A percentile compares a stretch with the other conserved stretches of the same genome.
These are phyloP conservation scores for Drosophila testacea DNA, from an alignment of 2,888 invertebrate genomes.

Conservation along the genomic window DNA sequence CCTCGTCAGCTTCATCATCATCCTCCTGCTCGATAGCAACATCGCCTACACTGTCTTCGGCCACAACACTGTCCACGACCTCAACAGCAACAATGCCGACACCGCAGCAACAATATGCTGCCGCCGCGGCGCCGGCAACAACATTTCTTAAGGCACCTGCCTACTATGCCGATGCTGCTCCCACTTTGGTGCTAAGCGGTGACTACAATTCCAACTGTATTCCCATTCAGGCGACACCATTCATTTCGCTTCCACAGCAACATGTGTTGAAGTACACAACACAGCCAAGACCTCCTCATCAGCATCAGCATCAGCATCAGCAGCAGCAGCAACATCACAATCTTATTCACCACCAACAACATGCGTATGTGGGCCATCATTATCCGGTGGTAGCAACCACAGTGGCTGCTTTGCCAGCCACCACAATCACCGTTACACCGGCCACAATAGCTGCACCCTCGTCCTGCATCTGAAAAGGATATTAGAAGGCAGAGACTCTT, in stretches of 20 bases:
- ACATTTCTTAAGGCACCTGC: conserved; percentile 76
- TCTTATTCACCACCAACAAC: conserved; percentile 66
- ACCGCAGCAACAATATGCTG: conserved; percentile 73
- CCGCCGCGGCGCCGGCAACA: conserved; percentile 56
- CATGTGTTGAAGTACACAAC: conserved; percentile 67
- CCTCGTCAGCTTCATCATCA: conserved; percentile 82
- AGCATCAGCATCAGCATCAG: conserved; percentile 32
- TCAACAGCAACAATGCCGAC: conserved; percentile 82
- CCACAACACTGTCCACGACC: conserved; percentile 82
- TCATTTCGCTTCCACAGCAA: conserved; percentile 71
- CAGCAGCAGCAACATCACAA: conserved; percentile 60
- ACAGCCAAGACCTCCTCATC: conserved; percentile 45
- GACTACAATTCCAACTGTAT: conserved; percentile 83
- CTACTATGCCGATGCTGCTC: conserved; percentile 74
- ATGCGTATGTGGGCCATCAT: conserved; percentile 56
- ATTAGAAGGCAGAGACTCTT: conserved; percentile 29
- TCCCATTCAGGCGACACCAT: conserved; percentile 79
- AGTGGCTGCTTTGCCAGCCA: conserved; percentile 71
- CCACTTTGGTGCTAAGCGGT: conserved; percentile 80
- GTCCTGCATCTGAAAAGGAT: conserved; percentile 63
- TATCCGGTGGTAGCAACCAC: conserved; percentile 72
- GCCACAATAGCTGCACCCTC: conserved; percentile 67
- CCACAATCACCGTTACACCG: conserved; percentile 70
- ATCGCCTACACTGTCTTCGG: conserved; percentile 78
- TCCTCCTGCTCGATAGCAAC: conserved; percentile 82